Percentiles rank a stretch among this genome's conserved stretches.
phyloP scores from a whole-genome alignment of 2,888 invertebrate genomes.

The Alviniconcha strummeri region DNA sequence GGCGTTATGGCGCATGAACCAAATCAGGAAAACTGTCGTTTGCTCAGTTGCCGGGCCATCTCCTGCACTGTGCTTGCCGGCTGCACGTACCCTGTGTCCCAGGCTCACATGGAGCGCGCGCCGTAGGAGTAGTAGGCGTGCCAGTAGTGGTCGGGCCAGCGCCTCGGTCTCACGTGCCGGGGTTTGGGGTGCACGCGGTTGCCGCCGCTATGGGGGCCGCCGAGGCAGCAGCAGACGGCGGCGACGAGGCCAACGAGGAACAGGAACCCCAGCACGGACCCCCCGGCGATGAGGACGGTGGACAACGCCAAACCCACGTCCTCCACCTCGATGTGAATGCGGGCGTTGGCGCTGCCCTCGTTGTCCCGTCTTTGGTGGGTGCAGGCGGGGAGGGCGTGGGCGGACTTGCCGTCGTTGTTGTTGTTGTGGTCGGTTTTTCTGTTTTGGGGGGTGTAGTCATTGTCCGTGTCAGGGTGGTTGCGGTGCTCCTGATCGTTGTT shows the following conservation, averaged over 20 bases:
- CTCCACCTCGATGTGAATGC: neutral
- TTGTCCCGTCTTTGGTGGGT: neutral
- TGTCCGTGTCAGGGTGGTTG: conserved; percentile 21
- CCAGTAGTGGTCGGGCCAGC: conserved; percentile 12
- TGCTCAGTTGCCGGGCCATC: no score
- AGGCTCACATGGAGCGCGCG: neutral
- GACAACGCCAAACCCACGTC: neutral
- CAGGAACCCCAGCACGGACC: neutral
- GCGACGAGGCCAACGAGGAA: neutral
- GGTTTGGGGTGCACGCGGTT: conserved; percentile 12
- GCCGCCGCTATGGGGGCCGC: neutral
- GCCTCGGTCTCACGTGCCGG: neutral
- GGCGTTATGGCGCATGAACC: no score
- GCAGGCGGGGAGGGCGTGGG: neutral
- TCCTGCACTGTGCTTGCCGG: no score
- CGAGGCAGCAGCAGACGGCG: neutral
- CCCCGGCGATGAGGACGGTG: neutral
- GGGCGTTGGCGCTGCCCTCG: neutral
- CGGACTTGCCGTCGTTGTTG: conserved; percentile 2
- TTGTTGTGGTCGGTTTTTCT: neutral
- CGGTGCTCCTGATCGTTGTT: neutral
- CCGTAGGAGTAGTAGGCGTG: neutral
- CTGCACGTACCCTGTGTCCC: no score
- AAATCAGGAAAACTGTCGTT: no score
- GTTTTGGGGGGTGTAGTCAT: neutral